Conservation (phyloP, 2,797 vertebrate species). For the Megalops cyprinoides region DNA sequence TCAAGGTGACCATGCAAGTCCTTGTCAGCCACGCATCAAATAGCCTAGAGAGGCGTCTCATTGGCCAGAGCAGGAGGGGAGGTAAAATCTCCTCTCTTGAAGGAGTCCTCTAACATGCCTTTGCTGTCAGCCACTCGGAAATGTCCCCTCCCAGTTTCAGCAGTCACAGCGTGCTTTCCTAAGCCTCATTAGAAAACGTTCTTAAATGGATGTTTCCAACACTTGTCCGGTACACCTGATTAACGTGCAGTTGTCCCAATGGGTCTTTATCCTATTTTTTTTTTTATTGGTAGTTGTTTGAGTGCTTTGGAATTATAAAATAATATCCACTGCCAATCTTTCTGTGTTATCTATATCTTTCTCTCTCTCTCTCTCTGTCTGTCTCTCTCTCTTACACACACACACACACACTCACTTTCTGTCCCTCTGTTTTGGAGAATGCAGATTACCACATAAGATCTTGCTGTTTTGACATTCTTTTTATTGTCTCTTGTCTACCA, state of each 20-base stretch:
- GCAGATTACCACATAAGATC: no score
- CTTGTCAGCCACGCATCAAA: neutral
- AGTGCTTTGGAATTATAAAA: neutral
- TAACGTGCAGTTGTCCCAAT: neutral
- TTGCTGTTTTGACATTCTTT: neutral
- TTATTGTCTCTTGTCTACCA: neutral
- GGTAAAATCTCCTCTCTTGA: neutral
- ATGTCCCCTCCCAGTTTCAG: neutral
- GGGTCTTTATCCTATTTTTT: no score
- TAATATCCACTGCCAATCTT: neutral
- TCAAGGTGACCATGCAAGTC: conserved; percentile 10
- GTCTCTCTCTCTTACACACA: neutral
- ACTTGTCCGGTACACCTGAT: neutral
- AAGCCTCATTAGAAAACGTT: neutral
- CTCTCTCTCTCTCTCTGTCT: no score
- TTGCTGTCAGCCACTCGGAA: neutral
- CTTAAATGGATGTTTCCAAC: neutral
- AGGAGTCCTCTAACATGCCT: neutral
- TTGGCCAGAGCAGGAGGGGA: neutral
- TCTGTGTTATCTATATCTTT: no score
- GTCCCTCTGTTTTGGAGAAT: no score
- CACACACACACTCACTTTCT: no score
- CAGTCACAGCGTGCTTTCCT: neutral
- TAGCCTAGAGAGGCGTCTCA: neutral
- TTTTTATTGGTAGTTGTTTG: neutral